These are phyloP conservation scores for Istiophorus platypterus DNA, from an alignment of 2,113 vertebrate species.

Conservation along the genomic window DNA sequence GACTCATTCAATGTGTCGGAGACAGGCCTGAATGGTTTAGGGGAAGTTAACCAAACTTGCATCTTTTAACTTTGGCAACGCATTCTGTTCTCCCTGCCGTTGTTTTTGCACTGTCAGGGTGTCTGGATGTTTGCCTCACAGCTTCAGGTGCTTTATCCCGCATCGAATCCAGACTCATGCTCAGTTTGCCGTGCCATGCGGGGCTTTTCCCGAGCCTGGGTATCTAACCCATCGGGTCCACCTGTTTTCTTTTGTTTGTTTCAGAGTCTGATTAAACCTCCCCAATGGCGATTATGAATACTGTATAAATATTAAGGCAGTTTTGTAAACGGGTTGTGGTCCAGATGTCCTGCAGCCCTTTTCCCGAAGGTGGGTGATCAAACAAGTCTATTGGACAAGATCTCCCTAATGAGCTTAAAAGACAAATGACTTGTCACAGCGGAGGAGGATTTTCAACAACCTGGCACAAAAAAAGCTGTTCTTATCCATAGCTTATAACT, in stretches of 20 bases:
- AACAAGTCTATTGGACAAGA: not conserved
- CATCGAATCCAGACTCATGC: not conserved
- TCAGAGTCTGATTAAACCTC: not conserved
- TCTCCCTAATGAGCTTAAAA: not conserved
- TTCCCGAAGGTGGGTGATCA: not conserved
- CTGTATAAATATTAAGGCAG: not conserved
- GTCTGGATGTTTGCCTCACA: too few species aligned
- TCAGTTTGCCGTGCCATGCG: not conserved
- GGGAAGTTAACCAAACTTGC: not conserved
- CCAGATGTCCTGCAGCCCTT: not conserved
- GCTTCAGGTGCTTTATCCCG: not conserved
- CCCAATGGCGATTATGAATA: not conserved
- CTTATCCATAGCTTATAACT: not conserved
- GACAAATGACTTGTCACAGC: not conserved
- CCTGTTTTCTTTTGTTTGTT: not conserved
- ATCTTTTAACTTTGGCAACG: not conserved
- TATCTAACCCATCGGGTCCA: not conserved
- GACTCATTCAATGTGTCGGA: not conserved
- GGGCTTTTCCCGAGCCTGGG: not conserved
- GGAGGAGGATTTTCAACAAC: not conserved
- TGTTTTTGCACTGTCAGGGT: not conserved
- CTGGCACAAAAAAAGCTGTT: not conserved
- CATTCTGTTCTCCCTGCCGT: not conserved
- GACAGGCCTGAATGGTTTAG: not conserved
- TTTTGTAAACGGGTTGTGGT: not conserved